Percentiles rank a stretch among this genome's conserved stretches.
Conservation (phyloP, 2,888 invertebrate genomes). For the Stegana nigrithorax region DNA sequence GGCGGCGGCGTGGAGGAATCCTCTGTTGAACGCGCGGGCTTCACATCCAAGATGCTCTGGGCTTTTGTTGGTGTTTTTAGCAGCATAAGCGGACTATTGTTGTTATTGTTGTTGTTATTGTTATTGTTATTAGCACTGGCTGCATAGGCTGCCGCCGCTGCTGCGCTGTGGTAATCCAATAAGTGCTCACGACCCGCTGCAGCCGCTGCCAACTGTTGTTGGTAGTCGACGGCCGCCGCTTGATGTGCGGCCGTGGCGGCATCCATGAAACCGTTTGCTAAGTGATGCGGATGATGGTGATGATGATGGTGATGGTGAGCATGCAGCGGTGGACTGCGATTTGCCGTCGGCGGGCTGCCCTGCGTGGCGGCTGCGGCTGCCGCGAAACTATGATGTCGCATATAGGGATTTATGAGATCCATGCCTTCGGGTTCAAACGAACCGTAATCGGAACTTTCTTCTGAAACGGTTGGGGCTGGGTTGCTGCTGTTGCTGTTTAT, state of each 20-base stretch:
- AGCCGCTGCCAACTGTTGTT: slow-evolving; percentile 50
- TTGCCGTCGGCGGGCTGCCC: slow-evolving; percentile 52
- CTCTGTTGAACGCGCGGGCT: slow-evolving; percentile 52
- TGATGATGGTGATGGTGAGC: slow-evolving; percentile 23
- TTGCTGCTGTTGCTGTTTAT: slow-evolving; percentile 5
- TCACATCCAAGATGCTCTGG: slow-evolving; percentile 29
- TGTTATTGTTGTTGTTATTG: slow-evolving; percentile 54
- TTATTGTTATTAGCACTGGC: slow-evolving; percentile 51
- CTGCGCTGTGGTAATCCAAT: slow-evolving; percentile 63
- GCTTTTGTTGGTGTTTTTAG: slow-evolving; percentile 36
- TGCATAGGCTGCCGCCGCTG: slow-evolving; percentile 61
- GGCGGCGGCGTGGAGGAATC: slow-evolving; percentile 65
- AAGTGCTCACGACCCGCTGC: slow-evolving; percentile 41
- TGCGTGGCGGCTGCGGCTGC: slow-evolving; percentile 44
- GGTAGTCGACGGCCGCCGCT: slow-evolving; percentile 55
- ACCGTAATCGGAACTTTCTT: slow-evolving; percentile 15
- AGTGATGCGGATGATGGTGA: slow-evolving; percentile 32
- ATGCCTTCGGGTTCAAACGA: slow-evolving; percentile 37
- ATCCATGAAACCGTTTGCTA: slow-evolving; percentile 45
- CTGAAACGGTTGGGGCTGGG: neutral
- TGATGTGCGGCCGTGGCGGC: slow-evolving; percentile 43
- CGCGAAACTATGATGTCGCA: slow-evolving; percentile 62
- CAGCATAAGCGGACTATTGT: slow-evolving; percentile 56
- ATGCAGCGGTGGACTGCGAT: slow-evolving; percentile 54
- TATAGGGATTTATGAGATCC: slow-evolving; percentile 67